phyloP scores from a whole-genome alignment of 1,140 invertebrate species.

The Papilio dardanus region DNA sequence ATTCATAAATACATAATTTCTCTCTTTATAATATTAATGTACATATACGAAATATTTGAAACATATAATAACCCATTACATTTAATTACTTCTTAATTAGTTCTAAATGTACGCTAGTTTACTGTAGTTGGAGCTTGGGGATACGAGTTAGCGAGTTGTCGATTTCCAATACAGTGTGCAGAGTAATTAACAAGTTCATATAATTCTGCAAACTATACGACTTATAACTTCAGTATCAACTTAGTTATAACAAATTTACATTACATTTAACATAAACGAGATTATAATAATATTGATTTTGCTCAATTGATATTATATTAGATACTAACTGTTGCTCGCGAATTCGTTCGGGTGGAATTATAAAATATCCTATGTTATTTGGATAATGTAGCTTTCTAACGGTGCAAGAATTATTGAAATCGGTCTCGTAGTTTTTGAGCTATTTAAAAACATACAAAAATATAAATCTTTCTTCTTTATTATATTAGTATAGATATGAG shows the following conservation, averaged over 20 bases:
- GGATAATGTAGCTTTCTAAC: no score
- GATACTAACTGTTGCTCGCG: no score
- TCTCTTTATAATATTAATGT: no score
- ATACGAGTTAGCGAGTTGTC: background rate
- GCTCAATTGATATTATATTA: background rate
- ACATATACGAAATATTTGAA: background rate
- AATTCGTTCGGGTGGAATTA: no score
- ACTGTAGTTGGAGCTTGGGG: background rate
- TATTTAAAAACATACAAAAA: no score
- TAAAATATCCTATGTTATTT: no score
- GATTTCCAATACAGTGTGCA: slow-evolving; percentile 1
- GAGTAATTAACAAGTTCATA: background rate
- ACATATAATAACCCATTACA: background rate
- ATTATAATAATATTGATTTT: background rate
- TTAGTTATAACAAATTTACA: background rate
- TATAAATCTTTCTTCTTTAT: no score
- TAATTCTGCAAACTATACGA: slow-evolving; percentile 1
- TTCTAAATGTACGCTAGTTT: background rate
- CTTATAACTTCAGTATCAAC: background rate
- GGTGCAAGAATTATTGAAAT: no score
- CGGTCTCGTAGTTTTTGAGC: no score
- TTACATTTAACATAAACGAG: background rate
- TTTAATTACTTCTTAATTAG: background rate
- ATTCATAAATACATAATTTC: no score
- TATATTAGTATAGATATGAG: no score